These are phyloP conservation scores for Erebia ligea DNA, from an alignment of 2,888 invertebrate species.

Conservation along the genomic window DNA sequence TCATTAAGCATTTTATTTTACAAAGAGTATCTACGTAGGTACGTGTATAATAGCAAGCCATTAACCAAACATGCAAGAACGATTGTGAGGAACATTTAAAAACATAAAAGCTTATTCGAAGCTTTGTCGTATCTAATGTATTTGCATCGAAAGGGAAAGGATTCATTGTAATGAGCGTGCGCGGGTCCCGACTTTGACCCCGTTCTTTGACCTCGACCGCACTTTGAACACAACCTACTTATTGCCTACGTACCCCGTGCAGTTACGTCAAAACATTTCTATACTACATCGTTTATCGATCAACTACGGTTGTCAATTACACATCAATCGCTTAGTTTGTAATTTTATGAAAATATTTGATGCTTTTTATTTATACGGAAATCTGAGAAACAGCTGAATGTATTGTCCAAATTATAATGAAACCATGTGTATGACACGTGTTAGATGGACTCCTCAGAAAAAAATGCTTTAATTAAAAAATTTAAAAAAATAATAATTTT, in stretches of 20 bases:
- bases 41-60: background rate
- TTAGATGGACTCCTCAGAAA: too few species aligned
- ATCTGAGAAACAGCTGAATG: too few species aligned
- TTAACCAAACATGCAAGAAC: too few species aligned
- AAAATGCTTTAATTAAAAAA: too few species aligned
- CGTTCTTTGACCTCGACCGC: slow-evolving; percentile 70
- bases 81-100: too few species aligned
- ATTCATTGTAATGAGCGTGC: slow-evolving; percentile 50
- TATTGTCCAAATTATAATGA: too few species aligned
- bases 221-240: slow-evolving; percentile 43
- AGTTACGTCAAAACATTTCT: slow-evolving; percentile 29
- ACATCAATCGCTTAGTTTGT: background rate
- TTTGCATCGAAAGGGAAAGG: slow-evolving; percentile 54
- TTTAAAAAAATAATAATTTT: too few species aligned
- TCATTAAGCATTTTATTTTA: background rate
- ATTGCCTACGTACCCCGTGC: slow-evolving; percentile 25
- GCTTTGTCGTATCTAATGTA: slow-evolving; percentile 21
- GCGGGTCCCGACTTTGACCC: slow-evolving; percentile 72
- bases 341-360: too few species aligned
- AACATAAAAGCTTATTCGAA: background rate
- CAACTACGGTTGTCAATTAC: background rate
- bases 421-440: too few species aligned
- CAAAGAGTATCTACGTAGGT: background rate
- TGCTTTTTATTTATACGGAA: too few species aligned
- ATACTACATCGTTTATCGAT: slow-evolving; percentile 14